These are phyloP conservation scores for Teleogryllus oceanicus DNA, from an alignment of 2,888 invertebrate species.

Conservation along the genomic window DNA sequence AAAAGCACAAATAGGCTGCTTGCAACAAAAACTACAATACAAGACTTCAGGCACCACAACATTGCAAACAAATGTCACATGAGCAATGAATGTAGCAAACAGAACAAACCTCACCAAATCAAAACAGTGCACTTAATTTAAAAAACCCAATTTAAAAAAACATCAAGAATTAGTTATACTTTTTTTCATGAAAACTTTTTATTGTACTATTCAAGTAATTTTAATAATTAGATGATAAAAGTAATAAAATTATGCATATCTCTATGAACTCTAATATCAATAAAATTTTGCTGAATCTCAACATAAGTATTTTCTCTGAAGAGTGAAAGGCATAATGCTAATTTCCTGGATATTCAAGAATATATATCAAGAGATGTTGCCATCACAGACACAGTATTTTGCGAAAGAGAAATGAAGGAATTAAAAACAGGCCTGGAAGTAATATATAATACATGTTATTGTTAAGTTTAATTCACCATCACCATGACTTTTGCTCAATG, in stretches of 20 bases:
- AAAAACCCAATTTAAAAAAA: too few species aligned
- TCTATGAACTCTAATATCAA: too few species aligned
- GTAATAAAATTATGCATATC: too few species aligned
- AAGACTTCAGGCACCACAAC: background rate
- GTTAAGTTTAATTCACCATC: constrained; percentile 22
- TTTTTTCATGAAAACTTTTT: too few species aligned
- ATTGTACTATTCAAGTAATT: too few species aligned
- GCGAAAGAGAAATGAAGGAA: constrained; percentile 26
- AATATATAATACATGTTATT: constrained; percentile 12
- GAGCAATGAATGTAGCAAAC: background rate
- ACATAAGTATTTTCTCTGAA: too few species aligned
- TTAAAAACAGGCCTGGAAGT: constrained; percentile 19
- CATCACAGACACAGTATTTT: constrained; percentile 33
- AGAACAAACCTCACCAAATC: background rate
- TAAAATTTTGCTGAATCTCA: too few species aligned
- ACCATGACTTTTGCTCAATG: constrained; percentile 20
- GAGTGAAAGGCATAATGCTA: too few species aligned
- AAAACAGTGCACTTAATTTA: background rate
- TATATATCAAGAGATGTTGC: constrained; percentile 25
- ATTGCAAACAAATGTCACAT: background rate
- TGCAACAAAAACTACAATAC: background rate
- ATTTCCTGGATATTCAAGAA: too few species aligned
- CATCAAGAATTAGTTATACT: too few species aligned
- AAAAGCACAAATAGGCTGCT: background rate
- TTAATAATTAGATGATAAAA: too few species aligned